Conservation (phyloP, 2,113 vertebrate species). For the Tenrec ecaudatus region DNA sequence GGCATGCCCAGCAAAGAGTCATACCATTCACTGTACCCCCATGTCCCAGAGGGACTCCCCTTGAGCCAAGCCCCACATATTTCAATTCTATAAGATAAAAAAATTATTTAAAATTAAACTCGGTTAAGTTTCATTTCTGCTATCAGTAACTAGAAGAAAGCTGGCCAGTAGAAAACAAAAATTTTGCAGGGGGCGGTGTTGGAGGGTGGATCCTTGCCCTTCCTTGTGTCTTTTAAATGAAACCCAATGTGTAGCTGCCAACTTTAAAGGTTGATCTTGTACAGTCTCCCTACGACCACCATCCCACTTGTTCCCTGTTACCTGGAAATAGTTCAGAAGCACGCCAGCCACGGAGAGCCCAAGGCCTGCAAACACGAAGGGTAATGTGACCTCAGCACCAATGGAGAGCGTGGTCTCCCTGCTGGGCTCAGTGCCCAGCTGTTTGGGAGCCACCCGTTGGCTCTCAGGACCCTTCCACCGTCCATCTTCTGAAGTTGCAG, state of each 20-base stretch:
- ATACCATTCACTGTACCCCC: too few relatives aligned
- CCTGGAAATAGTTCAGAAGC: conserved; percentile 93
- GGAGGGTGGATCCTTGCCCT: too few relatives aligned
- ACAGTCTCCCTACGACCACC: background rate
- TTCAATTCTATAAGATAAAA: background rate
- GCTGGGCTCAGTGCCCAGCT: conserved; percentile 81
- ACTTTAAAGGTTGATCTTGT: fast-evolving
- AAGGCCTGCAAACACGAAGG: conserved; percentile 91
- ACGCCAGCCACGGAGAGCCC: conserved; percentile 93
- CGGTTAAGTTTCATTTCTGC: background rate
- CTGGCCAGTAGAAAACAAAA: background rate
- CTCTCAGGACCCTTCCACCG: conserved; percentile 71
- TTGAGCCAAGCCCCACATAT: too few relatives aligned
- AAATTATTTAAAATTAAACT: background rate
- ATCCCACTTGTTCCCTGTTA: conserved; percentile 79
- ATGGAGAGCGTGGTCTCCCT: conserved; percentile 89
- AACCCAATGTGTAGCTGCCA: background rate
- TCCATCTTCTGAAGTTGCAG: conserved; percentile 79
- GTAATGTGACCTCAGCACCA: conserved; percentile 90
- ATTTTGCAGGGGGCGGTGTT: background rate
- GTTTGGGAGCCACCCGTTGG: conserved; percentile 77
- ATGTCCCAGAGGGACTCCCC: too few relatives aligned
- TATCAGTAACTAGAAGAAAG: background rate
- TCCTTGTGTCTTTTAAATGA: background rate
- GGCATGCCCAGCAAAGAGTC: too few relatives aligned